phyloP scores from a whole-genome alignment of 2,888 invertebrate genomes.

The Dryocosmus kuriphilus region DNA sequence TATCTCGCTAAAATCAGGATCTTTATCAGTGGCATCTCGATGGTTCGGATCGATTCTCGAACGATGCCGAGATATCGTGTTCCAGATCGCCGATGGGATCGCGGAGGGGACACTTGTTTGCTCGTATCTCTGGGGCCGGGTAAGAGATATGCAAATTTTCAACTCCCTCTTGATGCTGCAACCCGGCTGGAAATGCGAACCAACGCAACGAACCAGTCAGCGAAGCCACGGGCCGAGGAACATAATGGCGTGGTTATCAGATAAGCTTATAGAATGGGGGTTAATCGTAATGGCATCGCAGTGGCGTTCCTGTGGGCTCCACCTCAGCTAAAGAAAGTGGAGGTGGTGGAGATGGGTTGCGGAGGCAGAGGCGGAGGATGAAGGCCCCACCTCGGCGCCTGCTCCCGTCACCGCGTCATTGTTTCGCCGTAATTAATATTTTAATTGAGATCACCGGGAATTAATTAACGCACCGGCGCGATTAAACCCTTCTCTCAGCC shows the following conservation, averaged over 20 bases:
- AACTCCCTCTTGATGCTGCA: constrained; percentile 44
- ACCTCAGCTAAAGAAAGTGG: constrained; percentile 55
- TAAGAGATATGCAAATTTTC: constrained; percentile 67
- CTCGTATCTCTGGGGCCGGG: constrained; percentile 62
- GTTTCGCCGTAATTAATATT: constrained; percentile 74
- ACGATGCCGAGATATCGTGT: constrained; percentile 61
- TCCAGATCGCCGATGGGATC: constrained; percentile 57
- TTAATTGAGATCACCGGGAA: constrained; percentile 74
- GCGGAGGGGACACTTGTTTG: constrained; percentile 65
- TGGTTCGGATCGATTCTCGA: constrained; percentile 60
- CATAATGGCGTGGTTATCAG: constrained; percentile 67
- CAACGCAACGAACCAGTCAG: constrained; percentile 68
- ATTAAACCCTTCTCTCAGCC: constrained; percentile 58
- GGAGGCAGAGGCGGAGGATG: constrained; percentile 39
- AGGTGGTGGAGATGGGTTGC: constrained; percentile 46
- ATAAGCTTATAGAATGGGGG: constrained; percentile 73
- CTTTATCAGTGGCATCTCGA: constrained; percentile 36
- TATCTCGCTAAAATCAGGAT: constrained; percentile 30
- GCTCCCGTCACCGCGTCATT: constrained; percentile 62
- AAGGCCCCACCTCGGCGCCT: constrained; percentile 39
- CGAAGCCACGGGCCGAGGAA: constrained; percentile 62
- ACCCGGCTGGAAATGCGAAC: constrained; percentile 44
- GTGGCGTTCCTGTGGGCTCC: constrained; percentile 64
- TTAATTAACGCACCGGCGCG: constrained; percentile 73
- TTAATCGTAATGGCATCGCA: constrained; percentile 77